A percentile compares a stretch with the other conserved stretches of the same genome.
These are phyloP conservation scores for Otus scops DNA, from an alignment of 2,797 vertebrate genomes.

Conservation along the genomic window DNA sequence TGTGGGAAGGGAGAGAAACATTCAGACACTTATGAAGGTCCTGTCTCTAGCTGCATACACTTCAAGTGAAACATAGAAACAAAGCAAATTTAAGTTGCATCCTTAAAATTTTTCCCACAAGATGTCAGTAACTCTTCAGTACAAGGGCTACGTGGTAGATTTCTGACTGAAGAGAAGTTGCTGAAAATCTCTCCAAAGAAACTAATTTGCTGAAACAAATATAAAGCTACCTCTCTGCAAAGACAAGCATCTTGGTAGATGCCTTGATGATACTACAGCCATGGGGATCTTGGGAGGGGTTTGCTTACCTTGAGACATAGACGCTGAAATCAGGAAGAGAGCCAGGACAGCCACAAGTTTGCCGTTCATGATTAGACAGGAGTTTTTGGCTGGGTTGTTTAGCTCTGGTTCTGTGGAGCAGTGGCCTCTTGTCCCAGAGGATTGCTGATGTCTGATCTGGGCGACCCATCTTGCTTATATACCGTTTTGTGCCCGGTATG, in stretches of 20 bases:
- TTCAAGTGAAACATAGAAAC: background rate
- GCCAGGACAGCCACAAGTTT: conserved; percentile 53
- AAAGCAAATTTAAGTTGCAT: background rate
- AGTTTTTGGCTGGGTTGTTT: background rate
- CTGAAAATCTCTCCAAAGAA: background rate
- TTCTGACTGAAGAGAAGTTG: background rate
- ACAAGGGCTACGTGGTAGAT: background rate
- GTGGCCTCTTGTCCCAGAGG: background rate
- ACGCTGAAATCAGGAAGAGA: conserved; percentile 32
- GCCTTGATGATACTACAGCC: background rate
- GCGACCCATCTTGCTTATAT: conserved; percentile 51
- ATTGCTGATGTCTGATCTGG: background rate
- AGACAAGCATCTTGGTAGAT: too few species aligned
- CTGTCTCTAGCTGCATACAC: background rate
- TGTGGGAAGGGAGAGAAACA: background rate
- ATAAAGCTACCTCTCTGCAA: background rate
- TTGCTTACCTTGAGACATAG: conserved; percentile 62
- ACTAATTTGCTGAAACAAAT: background rate
- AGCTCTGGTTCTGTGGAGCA: background rate
- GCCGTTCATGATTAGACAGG: conserved; percentile 45
- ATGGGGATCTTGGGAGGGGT: background rate
- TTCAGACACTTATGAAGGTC: too few species aligned
- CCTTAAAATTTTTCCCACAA: background rate
- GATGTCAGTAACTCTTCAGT: background rate
- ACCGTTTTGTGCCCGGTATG: background rate